Evolutionary conservation across 2,113 vertebrate genomes (phyloP), one percentile per base, ranked within the genome.

Genomic region (Smithornis capensis): DNA sequence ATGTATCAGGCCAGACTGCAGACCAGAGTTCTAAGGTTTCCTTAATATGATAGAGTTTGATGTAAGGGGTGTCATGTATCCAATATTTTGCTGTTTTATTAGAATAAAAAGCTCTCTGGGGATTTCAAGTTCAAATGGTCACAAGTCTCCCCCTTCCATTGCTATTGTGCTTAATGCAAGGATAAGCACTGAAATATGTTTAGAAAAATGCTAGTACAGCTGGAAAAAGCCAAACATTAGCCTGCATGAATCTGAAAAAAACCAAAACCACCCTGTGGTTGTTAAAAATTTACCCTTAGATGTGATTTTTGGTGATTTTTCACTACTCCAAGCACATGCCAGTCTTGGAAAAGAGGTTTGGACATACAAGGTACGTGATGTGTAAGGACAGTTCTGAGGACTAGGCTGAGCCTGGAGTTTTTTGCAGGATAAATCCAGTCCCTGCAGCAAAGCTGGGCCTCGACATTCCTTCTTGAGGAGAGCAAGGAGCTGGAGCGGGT

Each of bases 41-140:
- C 98, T 98, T 99, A 99, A 99, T 98, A 98, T 98, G 98, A 98
- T 98, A 98, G 98, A 98, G 98, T 98, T 99, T 99, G 98, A 99
- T 98, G 97, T 97, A 97, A 96, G 97, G 71, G 98, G 98, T 98
- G 98, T 98, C 98, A 97, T 97, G 98, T 98, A 97, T 97, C 98
- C 98, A 98, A 98, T 98, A 98, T 98, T 97, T 98, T 98, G 97
- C 98, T 98, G 98, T 98, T 98, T 99, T 99, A 99, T 99, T 98
- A 99, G 98, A 98, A 98, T 97, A 98, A 98, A 98, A 98, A 97
- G 98, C 98, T 98, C 99, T 98, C 98, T 74, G 96, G 98, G 98
- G 98, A 98, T 98, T 98, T 98, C 97, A 97, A 97, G 98, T 99
- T 99, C 98, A 98, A 97, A 97, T 96, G 97, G 96, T 96, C 97